These are phyloP conservation scores for Achroia grisella DNA, from an alignment of 1,140 invertebrate species.

Conservation along the genomic window DNA sequence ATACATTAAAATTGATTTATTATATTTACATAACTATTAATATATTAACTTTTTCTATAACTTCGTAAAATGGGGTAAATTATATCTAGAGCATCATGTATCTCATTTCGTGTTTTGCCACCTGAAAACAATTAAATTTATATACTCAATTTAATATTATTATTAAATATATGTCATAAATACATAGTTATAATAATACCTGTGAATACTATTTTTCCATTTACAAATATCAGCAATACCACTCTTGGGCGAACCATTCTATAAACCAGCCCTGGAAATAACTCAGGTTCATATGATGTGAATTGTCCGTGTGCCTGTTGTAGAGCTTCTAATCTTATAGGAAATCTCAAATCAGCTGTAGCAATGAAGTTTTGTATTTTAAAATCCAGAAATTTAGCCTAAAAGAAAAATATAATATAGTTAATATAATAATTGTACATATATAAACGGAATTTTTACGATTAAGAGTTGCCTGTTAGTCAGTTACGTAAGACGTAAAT, in stretches of 20 bases:
- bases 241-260: conserved; percentile 97
- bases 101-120: conserved; percentile 93
- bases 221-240: conserved; percentile 97
- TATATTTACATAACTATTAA: too few relatives aligned
- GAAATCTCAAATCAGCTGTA: conserved; percentile 98
- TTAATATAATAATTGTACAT: neutral
- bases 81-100: conserved; percentile 95
- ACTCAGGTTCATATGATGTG: conserved; percentile 91
- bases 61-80: conserved; percentile 98
- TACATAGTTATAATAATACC: conserved; percentile 70
- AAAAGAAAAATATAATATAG: conserved; percentile 31
- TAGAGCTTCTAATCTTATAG: conserved; percentile 95
- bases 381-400: conserved; percentile 97
- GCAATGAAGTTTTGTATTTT: conserved; percentile 99
- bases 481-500: too few relatives aligned
- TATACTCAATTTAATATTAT: too few relatives aligned
- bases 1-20: too few relatives aligned
- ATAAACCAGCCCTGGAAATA: conserved; percentile 98
- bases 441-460: too few relatives aligned
- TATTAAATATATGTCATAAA: too few relatives aligned
- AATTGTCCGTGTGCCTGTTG: conserved; percentile 97
- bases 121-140: conserved; percentile 75
- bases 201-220: conserved; percentile 97
- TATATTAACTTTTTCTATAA: conserved; percentile 90
- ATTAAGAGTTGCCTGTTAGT: too few relatives aligned